Evolutionary conservation across 2,888 invertebrate species (phyloP).

Genomic region (Polydrusus tereticollis): DNA sequence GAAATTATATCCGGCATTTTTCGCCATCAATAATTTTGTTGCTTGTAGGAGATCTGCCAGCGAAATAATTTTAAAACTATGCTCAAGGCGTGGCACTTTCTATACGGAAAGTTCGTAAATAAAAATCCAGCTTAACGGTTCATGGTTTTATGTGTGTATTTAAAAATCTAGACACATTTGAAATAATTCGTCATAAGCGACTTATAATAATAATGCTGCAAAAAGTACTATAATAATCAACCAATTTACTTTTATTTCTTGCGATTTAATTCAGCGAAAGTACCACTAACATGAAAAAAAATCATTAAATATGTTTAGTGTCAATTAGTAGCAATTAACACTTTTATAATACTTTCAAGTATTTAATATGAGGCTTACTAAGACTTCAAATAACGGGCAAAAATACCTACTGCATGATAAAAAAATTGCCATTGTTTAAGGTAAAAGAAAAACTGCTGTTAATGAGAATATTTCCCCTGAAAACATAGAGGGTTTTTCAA

Average conservation of each 20-base stretch:
- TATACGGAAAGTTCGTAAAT: background rate
- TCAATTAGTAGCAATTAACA: background rate
- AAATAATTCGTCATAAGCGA: background rate
- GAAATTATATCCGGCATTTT: too few relatives aligned
- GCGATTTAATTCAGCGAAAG: background rate
- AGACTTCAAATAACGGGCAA: too few relatives aligned
- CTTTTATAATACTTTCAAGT: background rate
- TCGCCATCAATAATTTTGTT: too few relatives aligned
- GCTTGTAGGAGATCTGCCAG: background rate
- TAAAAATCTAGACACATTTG: background rate
- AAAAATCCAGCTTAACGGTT: background rate
- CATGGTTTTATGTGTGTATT: background rate
- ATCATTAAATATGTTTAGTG: background rate
- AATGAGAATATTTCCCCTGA: too few relatives aligned
- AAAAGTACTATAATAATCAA: background rate
- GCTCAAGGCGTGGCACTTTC: background rate
- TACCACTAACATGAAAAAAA: background rate
- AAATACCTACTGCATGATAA: too few relatives aligned
- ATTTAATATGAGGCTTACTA: background rate
- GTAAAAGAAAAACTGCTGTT: too few relatives aligned
- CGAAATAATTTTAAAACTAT: background rate
- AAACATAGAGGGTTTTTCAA: too few relatives aligned
- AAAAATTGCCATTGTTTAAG: too few relatives aligned
- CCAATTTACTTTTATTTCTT: background rate
- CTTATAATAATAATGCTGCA: constrained; percentile 4